Conservation (phyloP, 2,888 invertebrate species). For the Drosophila diplacantha region DNA sequence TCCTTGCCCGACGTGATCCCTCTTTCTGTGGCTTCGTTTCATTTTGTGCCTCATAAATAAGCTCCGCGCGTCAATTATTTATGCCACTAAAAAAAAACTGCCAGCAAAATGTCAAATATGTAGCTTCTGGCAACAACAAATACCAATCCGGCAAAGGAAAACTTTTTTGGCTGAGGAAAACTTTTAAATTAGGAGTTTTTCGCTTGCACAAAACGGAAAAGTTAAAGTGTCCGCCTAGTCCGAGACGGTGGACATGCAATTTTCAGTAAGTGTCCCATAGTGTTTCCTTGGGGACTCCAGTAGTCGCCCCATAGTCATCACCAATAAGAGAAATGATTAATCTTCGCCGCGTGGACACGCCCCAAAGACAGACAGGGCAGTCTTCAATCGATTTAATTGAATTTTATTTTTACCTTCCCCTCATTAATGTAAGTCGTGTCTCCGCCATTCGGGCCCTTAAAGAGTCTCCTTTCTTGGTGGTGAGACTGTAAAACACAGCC, state of each 20-base stretch:
- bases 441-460: constrained; percentile 1
- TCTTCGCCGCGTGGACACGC: too few relatives aligned
- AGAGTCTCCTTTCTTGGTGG: background rate
- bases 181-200: constrained; percentile 42
- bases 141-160: constrained; percentile 16
- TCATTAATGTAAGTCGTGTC: constrained; percentile 9
- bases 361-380: constrained; percentile 19
- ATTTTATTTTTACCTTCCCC: constrained; percentile 26
- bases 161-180: constrained; percentile 33
- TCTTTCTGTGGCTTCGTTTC: constrained; percentile 9
- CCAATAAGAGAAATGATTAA: constrained; percentile 43
- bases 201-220: constrained; percentile 2
- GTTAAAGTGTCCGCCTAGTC: constrained; percentile 20
- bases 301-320: constrained; percentile 4
- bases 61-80: constrained; percentile 29
- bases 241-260: constrained; percentile 10
- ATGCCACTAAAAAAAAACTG: constrained; percentile 40
- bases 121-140: constrained; percentile 17
- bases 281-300: constrained; percentile 3
- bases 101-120: constrained; percentile 20
- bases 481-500: constrained; percentile 21
- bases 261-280: constrained; percentile 1
- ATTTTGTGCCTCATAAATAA: constrained; percentile 9
- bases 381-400: constrained; percentile 55
- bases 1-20: background rate